A percentile compares a stretch with the other conserved stretches of the same genome.
phyloP scores from a whole-genome alignment of 2,888 invertebrate genomes.

The Eurois occulta region DNA sequence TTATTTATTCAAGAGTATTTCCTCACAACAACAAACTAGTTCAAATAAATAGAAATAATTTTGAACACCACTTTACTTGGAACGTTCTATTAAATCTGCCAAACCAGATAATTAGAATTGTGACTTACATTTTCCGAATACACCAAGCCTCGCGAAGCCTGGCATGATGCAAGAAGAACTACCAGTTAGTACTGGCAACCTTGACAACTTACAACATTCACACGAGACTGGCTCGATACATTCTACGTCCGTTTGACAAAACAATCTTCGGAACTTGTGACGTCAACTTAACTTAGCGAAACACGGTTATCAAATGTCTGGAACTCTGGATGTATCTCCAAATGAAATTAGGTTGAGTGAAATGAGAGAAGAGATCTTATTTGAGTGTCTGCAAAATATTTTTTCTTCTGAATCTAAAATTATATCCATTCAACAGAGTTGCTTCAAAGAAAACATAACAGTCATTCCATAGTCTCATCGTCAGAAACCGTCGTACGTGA shows the following conservation, averaged over 20 bases:
- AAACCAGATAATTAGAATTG: slow-evolving; percentile 31
- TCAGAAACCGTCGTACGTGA: not conserved
- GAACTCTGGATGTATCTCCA: slow-evolving; percentile 5
- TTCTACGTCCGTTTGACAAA: slow-evolving; percentile 47
- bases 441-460: too few species aligned
- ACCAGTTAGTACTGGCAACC: slow-evolving; percentile 66
- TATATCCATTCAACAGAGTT: not conserved
- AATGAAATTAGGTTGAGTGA: slow-evolving; percentile 24
- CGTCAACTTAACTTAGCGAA: slow-evolving; percentile 27
- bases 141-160: slow-evolving; percentile 41
- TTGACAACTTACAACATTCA: slow-evolving; percentile 71
- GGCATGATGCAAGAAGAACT: slow-evolving; percentile 68
- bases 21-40: slow-evolving; percentile 8
- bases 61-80: slow-evolving; percentile 14
- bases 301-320: slow-evolving; percentile 27
- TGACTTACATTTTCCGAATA: slow-evolving; percentile 47
- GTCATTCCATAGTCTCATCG: not conserved
- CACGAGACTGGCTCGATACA: slow-evolving; percentile 65
- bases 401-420: not conserved
- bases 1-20: slow-evolving; percentile 10
- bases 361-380: slow-evolving; percentile 12
- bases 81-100: slow-evolving; percentile 4
- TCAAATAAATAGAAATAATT: not conserved
- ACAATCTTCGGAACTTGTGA: slow-evolving; percentile 55
- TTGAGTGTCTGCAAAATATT: not conserved